phyloP scores from a whole-genome alignment of 2,888 invertebrate genomes.

The Sesia bembeciformis region DNA sequence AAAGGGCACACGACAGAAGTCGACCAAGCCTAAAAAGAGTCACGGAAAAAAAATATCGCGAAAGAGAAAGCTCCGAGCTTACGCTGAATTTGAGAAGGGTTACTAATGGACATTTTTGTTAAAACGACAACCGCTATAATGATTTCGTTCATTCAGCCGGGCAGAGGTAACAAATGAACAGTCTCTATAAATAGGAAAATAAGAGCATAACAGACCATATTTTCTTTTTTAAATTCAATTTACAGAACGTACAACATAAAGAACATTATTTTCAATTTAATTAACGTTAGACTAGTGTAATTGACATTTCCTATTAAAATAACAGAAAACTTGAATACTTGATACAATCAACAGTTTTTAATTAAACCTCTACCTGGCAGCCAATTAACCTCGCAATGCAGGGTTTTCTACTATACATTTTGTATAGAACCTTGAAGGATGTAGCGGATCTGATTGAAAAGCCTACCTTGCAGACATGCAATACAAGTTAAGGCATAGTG shows the following conservation, averaged over 20 bases:
- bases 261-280: too few species aligned
- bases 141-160: conserved; percentile 22
- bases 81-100: conserved; percentile 47
- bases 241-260: too few species aligned
- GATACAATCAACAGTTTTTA: not conserved
- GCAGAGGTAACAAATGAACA: conserved; percentile 16
- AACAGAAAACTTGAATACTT: too few species aligned
- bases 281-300: too few species aligned
- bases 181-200: conserved; percentile 19
- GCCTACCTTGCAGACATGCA: conserved; percentile 53
- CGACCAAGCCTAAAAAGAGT: conserved; percentile 11
- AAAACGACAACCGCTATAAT: conserved; percentile 36
- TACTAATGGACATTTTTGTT: conserved; percentile 46
- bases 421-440: conserved; percentile 15
- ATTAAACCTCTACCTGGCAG: conserved; percentile 7
- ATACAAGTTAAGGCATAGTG: conserved; percentile 42
- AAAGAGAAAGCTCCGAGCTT: conserved; percentile 33
- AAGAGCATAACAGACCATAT: conserved; percentile 9
- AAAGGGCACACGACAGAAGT: conserved; percentile 12
- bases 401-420: conserved; percentile 3
- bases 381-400: conserved; percentile 30
- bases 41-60: conserved; percentile 10
- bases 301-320: too few species aligned
- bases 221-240: too few species aligned
- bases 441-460: conserved; percentile 50